phyloP scores from a whole-genome alignment of 1,140 invertebrate species.

The Zaprionus capensis region DNA sequence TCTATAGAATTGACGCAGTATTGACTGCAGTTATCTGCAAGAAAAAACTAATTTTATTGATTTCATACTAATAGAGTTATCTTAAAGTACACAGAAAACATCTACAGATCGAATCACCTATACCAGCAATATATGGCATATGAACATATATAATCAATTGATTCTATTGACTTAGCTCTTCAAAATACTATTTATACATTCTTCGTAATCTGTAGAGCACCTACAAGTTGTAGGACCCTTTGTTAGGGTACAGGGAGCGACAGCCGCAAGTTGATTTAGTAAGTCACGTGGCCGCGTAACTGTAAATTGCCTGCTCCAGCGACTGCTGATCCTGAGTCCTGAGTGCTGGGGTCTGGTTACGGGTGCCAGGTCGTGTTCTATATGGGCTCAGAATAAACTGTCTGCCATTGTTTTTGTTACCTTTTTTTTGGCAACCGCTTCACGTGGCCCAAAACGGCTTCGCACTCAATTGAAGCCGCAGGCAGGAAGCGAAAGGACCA shows the following conservation, averaged over 20 bases:
- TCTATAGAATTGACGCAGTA: no score
- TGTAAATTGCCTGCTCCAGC: conserved; percentile 71
- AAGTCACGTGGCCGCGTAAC: conserved; percentile 77
- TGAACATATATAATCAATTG: no score
- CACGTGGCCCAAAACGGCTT: conserved; percentile 49
- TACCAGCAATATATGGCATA: no score
- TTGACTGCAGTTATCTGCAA: no score
- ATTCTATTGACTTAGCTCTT: background rate
- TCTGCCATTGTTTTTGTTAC: conserved; percentile 34
- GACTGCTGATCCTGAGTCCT: conserved; percentile 10
- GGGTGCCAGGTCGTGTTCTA: conserved; percentile 19
- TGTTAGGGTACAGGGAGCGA: conserved; percentile 23
- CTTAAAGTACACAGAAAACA: no score
- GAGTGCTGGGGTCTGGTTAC: background rate
- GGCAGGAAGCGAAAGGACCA: conserved; percentile 37
- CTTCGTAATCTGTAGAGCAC: background rate
- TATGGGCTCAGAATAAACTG: conserved; percentile 29
- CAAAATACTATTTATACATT: background rate
- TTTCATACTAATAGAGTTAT: no score
- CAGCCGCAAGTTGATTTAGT: conserved; percentile 77
- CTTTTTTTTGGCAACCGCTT: conserved; percentile 22
- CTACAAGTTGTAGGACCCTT: background rate
- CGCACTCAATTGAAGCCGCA: conserved; percentile 57
- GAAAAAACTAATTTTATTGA: no score
- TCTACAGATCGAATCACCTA: no score